A percentile compares a stretch with the other conserved stretches of the same genome.
Conservation (phyloP, 2,113 vertebrate species). For the Oceanites oceanicus region DNA sequence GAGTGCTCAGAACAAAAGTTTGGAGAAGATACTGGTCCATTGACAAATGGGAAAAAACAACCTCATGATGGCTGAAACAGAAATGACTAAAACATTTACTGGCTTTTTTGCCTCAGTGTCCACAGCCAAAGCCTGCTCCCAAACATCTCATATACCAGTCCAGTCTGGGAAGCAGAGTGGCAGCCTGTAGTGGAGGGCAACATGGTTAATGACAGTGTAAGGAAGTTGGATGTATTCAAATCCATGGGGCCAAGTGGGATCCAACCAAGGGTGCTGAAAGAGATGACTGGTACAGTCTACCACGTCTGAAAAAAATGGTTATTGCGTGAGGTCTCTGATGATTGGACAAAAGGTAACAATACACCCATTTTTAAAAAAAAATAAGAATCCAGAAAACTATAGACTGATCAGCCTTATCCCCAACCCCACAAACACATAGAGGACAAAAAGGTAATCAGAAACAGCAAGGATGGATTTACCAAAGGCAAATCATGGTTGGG, state of each 20-base stretch:
- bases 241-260: not conserved
- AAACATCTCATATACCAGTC: not conserved
- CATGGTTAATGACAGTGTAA: accelerated
- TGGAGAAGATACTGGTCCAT: not conserved
- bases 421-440: not conserved
- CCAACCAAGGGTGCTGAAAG: not conserved
- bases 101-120: not conserved
- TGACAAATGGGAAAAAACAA: not conserved
- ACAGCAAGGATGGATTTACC: not conserved
- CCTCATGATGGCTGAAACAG: not conserved
- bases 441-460: not conserved
- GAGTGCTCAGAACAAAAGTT: not conserved
- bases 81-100: not conserved
- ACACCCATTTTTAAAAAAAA: not conserved
- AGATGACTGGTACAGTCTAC: not conserved
- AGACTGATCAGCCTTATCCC: not conserved
- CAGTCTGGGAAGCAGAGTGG: not conserved
- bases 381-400: not conserved
- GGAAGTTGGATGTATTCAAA: not conserved
- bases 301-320: not conserved
- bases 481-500: not conserved
- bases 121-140: not conserved
- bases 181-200: not conserved
- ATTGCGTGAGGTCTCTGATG: not conserved
- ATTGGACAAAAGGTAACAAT: not conserved